Evolutionary conservation across 1,140 invertebrate genomes (phyloP).

Genomic region (Lucilia sericata): DNA sequence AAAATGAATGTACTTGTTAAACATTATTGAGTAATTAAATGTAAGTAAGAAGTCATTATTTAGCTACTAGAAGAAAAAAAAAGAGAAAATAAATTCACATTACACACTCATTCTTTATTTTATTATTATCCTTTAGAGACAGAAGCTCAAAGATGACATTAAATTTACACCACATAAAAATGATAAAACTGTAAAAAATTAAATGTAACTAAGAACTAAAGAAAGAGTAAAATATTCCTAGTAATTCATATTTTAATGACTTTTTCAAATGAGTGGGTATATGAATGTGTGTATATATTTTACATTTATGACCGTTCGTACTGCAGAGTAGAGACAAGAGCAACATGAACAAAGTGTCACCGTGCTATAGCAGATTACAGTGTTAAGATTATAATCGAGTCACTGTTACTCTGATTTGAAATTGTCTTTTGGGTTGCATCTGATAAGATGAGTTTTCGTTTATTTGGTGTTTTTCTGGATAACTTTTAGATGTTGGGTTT

Average conservation of each 20-base stretch:
- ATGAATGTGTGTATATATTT: background rate
- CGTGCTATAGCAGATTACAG: background rate
- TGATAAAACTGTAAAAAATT: background rate
- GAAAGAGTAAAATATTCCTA: background rate
- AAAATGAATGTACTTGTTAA: background rate
- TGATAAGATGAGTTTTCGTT: background rate
- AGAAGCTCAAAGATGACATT: slow-evolving; percentile 33
- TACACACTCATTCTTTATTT: background rate
- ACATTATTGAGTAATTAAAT: background rate
- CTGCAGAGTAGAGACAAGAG: no score
- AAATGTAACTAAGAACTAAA: no score
- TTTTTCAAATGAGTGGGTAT: background rate
- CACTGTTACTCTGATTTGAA: background rate
- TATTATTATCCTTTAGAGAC: slow-evolving; percentile 30
- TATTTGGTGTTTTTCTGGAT: background rate
- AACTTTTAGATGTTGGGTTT: background rate
- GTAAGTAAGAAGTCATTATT: background rate
- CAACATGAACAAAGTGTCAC: background rate
- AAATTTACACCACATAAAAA: slow-evolving; percentile 38
- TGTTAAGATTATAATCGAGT: background rate
- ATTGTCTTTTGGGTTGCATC: background rate
- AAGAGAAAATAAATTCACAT: no score
- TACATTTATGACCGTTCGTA: no score
- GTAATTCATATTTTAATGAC: slow-evolving; percentile 2
- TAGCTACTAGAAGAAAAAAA: no score